Evolutionary conservation across 2,797 vertebrate genomes (phyloP), one percentile per base, ranked within the genome.

Genomic region (Spondyliosoma cantharus): DNA sequence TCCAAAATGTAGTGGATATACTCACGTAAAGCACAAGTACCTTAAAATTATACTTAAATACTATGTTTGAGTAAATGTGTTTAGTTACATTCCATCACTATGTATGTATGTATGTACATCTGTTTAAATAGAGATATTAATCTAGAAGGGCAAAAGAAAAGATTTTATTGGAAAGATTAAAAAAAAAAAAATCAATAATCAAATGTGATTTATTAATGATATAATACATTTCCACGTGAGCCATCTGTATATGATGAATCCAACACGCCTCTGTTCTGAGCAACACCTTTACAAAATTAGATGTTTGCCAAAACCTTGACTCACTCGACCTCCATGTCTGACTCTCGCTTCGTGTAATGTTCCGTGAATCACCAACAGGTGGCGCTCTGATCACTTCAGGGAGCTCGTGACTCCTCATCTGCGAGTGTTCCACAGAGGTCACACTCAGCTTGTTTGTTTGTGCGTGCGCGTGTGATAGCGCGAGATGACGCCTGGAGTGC

Each of bases 371-470:
- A 4, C 78, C 92, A 62, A 70, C 54, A 90, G 91, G 86, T 53
- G 91, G 89, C 86, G 91, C 88, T 80, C 64, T 52, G 59, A 58
- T 62, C 76, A 24, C 81, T 80, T 24, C 20, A 24, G 19, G 52
- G 25, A 16, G 20, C 29, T 56, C 16, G 3, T 65, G 42, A 43
- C 14, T 63, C 24, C 54, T 65, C 25, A 0, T 17, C 3, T 4
- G 43, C 7, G 54, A 29, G 27, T 20, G 37, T 37, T 37, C 37
- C 37, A 9, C 32, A 61, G 56, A 73, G 67, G 73, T 85, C 82
- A 52, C 37, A 49, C 77, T 52, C 64, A 54, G 37, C 19, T 4
- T 60, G 75, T 59, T 42, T 74, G 48, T 49, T 3, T 12, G 13
- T 65, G 32, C 7, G 68, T 3, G 20, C 8, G 53, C 43, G 53